Evolutionary conservation across 37 sponge, comb jelly and placozoan species (phyloP), one percentile per base, ranked within the genome.

Genomic region (Amphimedon queenslandica): DNA sequence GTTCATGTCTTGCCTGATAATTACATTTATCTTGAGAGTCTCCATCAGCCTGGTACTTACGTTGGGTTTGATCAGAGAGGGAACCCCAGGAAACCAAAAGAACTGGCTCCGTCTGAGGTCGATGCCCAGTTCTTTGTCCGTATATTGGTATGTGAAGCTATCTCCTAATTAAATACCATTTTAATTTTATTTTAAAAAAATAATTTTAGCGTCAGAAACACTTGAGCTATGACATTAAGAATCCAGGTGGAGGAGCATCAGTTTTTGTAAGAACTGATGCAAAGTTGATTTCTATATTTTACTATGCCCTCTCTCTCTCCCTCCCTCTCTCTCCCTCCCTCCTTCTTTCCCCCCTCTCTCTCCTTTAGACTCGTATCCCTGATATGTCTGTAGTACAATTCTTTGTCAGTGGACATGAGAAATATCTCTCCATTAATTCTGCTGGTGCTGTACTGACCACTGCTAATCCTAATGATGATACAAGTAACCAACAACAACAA

Each of bases 41-140:
- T 78, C 63, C 39, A 53, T 31, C 53, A 33, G 24, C 69, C 83
- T 21, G 83, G 75, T 0, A 40, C 72, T 6, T 78, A 36, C 41
- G 57, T 89, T 0, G 69, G 55, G 36, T 74, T 89, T 37, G n/a
- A 32, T 0, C 24, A 27, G 39, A 70, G 75, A n/a, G 89, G 83
- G 1, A 21, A 4, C 1, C 38, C 74, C 25, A 78, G 55, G 32
- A 37, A 33, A 1, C 65, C 83, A 13, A 42, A 55, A 28, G 38
- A 47, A 32, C 13, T 88, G n/a, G 38, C 27, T 20, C 66, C 28
- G n/a, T 39, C 61, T 25, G 71, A 64, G 29, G 33, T 43, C n/a
- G 73, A 72, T 21, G 77, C 79, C 32, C 80, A 89, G 73, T 89
- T 89, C 77, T 83, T 70, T 36, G 79, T 89, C 47, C 58, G 89